These are phyloP conservation scores for Potamilus streckersoni DNA, from an alignment of 1,140 invertebrate species.

Conservation along the genomic window DNA sequence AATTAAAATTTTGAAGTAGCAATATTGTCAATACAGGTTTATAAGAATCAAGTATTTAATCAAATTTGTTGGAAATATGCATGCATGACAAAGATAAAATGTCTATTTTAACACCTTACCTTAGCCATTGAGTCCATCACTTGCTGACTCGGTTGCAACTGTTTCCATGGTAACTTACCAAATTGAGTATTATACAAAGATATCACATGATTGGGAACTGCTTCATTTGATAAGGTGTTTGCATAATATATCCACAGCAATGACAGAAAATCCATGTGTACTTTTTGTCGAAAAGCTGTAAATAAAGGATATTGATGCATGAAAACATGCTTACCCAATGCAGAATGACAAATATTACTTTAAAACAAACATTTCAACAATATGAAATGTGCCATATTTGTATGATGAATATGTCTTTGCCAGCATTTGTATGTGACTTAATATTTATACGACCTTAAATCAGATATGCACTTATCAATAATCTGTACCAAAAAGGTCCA, in stretches of 20 bases:
- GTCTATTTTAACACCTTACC: slow-evolving; percentile 63
- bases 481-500: too few species aligned
- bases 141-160: slow-evolving; percentile 76
- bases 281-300: slow-evolving; percentile 18
- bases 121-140: slow-evolving; percentile 81
- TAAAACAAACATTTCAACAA: too few species aligned
- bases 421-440: too few species aligned
- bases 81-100: too few species aligned
- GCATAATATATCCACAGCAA: slow-evolving; percentile 82
- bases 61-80: too few species aligned
- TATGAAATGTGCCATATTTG: too few species aligned
- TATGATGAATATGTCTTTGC: too few species aligned
- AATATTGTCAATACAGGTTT: too few species aligned
- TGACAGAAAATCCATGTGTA: slow-evolving; percentile 56
- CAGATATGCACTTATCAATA: too few species aligned
- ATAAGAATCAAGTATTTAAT: too few species aligned
- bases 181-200: slow-evolving; percentile 78
- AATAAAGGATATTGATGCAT: not conserved
- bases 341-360: not conserved
- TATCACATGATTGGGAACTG: slow-evolving; percentile 78
- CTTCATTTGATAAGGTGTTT: slow-evolving; percentile 75
- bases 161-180: slow-evolving; percentile 78
- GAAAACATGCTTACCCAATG: not conserved
- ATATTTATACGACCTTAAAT: too few species aligned
- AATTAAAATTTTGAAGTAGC: too few species aligned